phyloP scores from a whole-genome alignment of 2,888 invertebrate species.

The Resseliella maxima region DNA sequence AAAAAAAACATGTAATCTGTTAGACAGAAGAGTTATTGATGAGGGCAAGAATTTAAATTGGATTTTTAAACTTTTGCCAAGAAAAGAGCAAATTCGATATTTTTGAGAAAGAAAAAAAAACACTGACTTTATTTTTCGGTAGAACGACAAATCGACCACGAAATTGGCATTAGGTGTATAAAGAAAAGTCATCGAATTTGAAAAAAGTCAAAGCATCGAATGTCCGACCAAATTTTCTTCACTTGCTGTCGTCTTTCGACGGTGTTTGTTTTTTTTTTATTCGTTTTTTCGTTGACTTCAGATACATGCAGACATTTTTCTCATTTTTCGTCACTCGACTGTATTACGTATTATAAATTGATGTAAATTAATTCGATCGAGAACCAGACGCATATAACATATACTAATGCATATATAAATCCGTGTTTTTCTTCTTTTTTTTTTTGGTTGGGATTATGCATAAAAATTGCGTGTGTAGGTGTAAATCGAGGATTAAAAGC shows the following conservation, averaged over 20 bases:
- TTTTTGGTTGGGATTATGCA: neutral
- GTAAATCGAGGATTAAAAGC: neutral
- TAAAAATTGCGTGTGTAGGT: conserved; percentile 10
- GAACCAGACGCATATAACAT: conserved; percentile 2
- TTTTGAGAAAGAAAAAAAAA: neutral
- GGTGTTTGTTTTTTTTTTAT: neutral
- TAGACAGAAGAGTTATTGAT: neutral
- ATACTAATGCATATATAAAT: neutral
- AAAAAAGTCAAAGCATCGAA: neutral
- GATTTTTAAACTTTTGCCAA: neutral
- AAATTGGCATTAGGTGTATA: too few relatives aligned
- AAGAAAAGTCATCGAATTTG: neutral
- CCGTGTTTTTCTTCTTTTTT: too few relatives aligned
- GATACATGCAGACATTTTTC: conserved; percentile 10
- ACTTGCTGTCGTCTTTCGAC: neutral
- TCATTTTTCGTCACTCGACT: neutral
- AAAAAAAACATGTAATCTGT: too few relatives aligned
- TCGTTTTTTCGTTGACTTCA: neutral
- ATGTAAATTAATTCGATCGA: conserved; percentile 36
- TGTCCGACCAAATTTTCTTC: neutral
- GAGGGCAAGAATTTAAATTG: neutral
- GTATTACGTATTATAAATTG: conserved; percentile 44
- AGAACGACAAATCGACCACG: neutral
- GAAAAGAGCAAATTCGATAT: neutral
- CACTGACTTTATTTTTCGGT: neutral